These are phyloP conservation scores for Cerastoderma edule DNA, from an alignment of 2,888 invertebrate species.

Conservation along the genomic window DNA sequence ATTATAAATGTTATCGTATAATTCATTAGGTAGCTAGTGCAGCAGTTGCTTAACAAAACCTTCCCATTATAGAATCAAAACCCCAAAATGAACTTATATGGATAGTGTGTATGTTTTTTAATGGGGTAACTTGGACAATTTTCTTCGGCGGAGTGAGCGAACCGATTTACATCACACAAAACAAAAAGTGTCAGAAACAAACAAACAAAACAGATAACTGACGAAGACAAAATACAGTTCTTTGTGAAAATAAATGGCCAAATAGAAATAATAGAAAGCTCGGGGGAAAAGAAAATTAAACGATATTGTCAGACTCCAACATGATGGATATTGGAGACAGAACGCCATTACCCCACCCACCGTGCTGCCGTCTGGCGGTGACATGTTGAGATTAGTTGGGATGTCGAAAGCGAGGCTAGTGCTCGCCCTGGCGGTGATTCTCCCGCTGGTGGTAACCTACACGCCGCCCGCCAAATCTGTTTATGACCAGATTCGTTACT, in stretches of 20 bases:
- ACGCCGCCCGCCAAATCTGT: slow-evolving; percentile 39
- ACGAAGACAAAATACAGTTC: too few relatives aligned
- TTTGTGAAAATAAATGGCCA: too few relatives aligned
- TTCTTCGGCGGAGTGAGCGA: too few relatives aligned
- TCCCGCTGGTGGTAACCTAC: slow-evolving; percentile 31
- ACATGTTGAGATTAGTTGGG: slow-evolving; percentile 11
- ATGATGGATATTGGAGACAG: slow-evolving; percentile 1
- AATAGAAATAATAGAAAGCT: not conserved
- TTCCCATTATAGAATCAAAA: too few relatives aligned
- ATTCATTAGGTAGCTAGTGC: too few relatives aligned
- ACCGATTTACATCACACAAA: too few relatives aligned
- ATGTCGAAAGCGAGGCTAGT: slow-evolving; percentile 17
- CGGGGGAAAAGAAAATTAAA: not conserved
- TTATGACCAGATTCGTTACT: slow-evolving; percentile 45
- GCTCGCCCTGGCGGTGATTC: slow-evolving; percentile 21
- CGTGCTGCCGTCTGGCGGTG: slow-evolving; percentile 5
- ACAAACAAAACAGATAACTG: not conserved
- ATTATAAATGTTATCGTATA: too few relatives aligned
- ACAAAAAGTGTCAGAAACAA: not conserved
- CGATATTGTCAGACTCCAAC: slow-evolving; percentile 2
- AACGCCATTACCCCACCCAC: slow-evolving; percentile 21
- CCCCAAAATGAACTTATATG: too few relatives aligned
- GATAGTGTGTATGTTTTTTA: too few relatives aligned
- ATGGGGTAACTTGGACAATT: too few relatives aligned
- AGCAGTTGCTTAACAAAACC: too few relatives aligned